Conservation (phyloP, 2,888 invertebrate genomes). For the Polydrusus tereticollis region DNA sequence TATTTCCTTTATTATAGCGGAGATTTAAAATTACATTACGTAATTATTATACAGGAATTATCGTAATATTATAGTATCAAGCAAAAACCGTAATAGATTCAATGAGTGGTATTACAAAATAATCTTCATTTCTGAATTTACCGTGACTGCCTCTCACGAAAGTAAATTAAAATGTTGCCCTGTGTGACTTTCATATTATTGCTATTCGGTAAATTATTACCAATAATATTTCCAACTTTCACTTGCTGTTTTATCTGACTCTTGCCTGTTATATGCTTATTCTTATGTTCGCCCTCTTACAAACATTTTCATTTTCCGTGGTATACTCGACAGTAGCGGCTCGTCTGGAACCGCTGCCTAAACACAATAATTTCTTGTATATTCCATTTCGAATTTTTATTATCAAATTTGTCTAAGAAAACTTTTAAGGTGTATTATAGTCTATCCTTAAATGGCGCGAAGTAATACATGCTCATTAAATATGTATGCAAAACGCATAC, state of each 20-base stretch:
- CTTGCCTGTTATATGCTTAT: not conserved
- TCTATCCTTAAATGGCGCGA: no score
- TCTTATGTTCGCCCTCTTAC: not conserved
- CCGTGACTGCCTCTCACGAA: conserved; percentile 10
- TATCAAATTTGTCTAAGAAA: no score
- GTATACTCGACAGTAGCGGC: not conserved
- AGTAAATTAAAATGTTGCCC: conserved; percentile 3
- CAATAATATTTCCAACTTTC: conserved; percentile 8
- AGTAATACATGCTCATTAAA: no score
- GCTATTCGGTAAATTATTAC: no score
- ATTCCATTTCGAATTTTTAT: no score
- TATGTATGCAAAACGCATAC: no score
- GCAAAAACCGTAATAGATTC: conserved; percentile 2
- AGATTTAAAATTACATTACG: not conserved
- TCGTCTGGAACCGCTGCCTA: not conserved
- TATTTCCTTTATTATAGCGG: not conserved
- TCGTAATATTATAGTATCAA: not conserved
- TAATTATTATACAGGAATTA: not conserved
- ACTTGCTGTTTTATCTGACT: conserved; percentile 4
- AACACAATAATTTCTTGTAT: not conserved
- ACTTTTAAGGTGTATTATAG: no score
- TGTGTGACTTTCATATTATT: conserved; percentile 11
- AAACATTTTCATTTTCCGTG: not conserved
- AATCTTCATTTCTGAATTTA: conserved; percentile 4
- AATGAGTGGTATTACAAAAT: not conserved